Evolutionary conservation across 2,113 vertebrate genomes (phyloP).

Genomic region (Zosterops hypoxanthus): DNA sequence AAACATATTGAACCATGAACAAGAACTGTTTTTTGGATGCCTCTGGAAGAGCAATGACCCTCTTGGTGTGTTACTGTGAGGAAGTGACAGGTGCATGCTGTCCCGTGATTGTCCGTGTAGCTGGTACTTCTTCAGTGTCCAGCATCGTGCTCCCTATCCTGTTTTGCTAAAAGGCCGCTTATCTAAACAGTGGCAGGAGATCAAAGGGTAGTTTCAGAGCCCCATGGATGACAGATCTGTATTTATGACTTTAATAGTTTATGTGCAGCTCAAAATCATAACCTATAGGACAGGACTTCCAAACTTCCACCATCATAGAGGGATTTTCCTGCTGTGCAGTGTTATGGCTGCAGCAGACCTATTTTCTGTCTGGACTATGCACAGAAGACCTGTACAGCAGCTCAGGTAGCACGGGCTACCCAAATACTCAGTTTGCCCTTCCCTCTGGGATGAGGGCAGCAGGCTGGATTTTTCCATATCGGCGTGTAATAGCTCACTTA

Average conservation of each 20-base stretch:
- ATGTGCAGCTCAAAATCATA: background rate
- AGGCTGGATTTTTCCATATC: background rate
- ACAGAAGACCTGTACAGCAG: background rate
- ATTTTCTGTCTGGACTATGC: background rate
- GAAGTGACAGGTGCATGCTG: background rate
- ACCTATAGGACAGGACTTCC: background rate
- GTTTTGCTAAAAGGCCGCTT: background rate
- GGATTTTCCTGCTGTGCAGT: background rate
- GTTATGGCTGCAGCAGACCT: background rate
- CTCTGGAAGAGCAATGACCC: background rate
- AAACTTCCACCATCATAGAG: background rate
- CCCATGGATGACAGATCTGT: background rate
- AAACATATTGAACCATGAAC: background rate
- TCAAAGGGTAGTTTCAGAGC: background rate
- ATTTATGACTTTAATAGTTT: background rate
- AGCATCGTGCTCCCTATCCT: background rate
- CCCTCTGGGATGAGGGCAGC: background rate
- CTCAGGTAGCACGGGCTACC: background rate
- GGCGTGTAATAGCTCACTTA: background rate
- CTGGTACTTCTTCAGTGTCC: background rate
- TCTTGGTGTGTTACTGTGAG: background rate
- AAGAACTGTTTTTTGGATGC: background rate
- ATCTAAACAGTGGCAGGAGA: background rate
- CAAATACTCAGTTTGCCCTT: background rate
- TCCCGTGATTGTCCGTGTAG: background rate